Evolutionary conservation across 2,888 invertebrate species (phyloP).

Genomic region (Acleris laterana): DNA sequence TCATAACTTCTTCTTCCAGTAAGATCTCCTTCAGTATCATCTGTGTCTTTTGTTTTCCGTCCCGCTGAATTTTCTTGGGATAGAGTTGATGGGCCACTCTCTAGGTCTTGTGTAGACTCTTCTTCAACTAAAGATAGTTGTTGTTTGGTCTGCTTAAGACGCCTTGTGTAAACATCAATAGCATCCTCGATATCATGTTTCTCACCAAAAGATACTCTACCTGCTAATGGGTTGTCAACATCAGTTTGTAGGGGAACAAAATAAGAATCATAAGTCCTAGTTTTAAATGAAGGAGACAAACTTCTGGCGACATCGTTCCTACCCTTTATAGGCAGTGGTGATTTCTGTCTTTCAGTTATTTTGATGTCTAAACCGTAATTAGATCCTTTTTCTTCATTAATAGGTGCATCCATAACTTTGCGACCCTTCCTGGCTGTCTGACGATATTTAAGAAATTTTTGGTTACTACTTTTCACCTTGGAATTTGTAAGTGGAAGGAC

Average conservation of each 20-base stretch:
- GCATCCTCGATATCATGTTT: constrained; percentile 62
- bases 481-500: constrained; percentile 55
- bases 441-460: constrained; percentile 65
- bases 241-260: constrained; percentile 63
- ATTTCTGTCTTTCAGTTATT: constrained; percentile 60
- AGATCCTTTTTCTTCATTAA: constrained; percentile 52
- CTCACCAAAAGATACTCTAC: constrained; percentile 59
- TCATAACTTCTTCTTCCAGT: constrained; percentile 47
- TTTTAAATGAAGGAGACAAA: constrained; percentile 62
- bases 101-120: constrained; percentile 77
- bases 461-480: constrained; percentile 59
- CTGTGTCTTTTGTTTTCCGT: constrained; percentile 44
- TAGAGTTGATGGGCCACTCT: constrained; percentile 69
- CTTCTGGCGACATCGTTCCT: constrained; percentile 55
- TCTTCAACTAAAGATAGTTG: constrained; percentile 81
- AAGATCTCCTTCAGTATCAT: constrained; percentile 43
- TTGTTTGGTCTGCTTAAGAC: constrained; percentile 65
- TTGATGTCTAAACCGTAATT: constrained; percentile 72
- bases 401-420: constrained; percentile 60
- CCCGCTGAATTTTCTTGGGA: constrained; percentile 65
- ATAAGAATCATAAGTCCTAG: constrained; percentile 65
- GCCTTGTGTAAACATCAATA: constrained; percentile 64
- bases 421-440: constrained; percentile 64
- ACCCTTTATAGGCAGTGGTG: constrained; percentile 58
- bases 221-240: constrained; percentile 49